Evolutionary conservation across 1,140 invertebrate genomes (phyloP).

Genomic region (Aphaenogaster ashmeadi): DNA sequence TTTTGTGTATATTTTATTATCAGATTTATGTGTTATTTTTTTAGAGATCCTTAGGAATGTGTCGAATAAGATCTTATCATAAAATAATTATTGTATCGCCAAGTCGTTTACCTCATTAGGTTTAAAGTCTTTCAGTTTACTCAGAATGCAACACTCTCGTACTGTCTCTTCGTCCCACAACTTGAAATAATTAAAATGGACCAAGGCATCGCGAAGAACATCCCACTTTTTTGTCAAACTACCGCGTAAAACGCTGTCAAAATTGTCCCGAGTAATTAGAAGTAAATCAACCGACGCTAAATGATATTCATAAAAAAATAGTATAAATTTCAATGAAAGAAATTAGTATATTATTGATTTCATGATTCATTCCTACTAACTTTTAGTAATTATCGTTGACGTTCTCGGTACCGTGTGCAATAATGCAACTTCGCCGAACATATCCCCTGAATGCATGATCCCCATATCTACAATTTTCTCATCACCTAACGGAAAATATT

Average conservation of each 20-base stretch:
- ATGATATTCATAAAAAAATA: constrained; percentile 1
- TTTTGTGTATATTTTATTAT: constrained; percentile 51
- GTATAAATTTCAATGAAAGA: constrained; percentile 5
- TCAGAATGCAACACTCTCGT: constrained; percentile 90
- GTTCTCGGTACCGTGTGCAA: constrained; percentile 88
- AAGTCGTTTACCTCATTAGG: constrained; percentile 86
- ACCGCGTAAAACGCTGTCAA: constrained; percentile 88
- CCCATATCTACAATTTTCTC: constrained; percentile 72
- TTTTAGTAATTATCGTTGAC: constrained; percentile 87
- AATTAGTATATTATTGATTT: not conserved
- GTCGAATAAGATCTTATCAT: constrained; percentile 6
- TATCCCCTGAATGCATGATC: constrained; percentile 85
- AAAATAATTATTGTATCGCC: constrained; percentile 2
- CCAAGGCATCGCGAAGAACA: constrained; percentile 88
- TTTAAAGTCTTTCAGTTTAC: constrained; percentile 88
- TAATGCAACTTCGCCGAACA: constrained; percentile 90
- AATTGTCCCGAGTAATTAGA: constrained; percentile 87
- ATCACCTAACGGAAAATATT: constrained; percentile 70
- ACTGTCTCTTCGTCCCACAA: constrained; percentile 87
- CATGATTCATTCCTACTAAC: constrained; percentile 77
- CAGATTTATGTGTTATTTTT: not conserved
- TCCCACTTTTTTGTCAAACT: constrained; percentile 89
- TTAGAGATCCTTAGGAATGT: not conserved
- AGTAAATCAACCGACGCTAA: constrained; percentile 88
- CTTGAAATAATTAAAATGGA: constrained; percentile 90